Evolutionary conservation across 2,113 vertebrate species (phyloP), one percentile per base, ranked within the genome.

Genomic region (Myotis brandtii): DNA sequence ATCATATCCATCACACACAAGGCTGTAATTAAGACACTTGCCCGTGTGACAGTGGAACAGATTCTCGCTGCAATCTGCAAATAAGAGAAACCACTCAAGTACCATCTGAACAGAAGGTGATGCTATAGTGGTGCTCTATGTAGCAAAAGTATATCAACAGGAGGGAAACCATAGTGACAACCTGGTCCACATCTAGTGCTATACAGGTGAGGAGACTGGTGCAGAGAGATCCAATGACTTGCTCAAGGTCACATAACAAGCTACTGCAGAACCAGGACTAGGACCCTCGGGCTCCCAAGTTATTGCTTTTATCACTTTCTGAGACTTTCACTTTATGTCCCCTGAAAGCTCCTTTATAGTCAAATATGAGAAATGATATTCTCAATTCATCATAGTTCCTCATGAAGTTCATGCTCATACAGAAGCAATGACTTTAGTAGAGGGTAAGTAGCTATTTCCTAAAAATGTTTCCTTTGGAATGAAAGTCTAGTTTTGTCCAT

Each of bases 1-100:
- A 62, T 99, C 99, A 0, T 99, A 99, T 1, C 99, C 99, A 37
- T 99, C 99, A 97, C 99, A 99, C 73, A 99, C 98, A 27, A 99
- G 98, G 84, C 98, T 96, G 0, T 98, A 98, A 73, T 98, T 98
- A 37, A 99, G 98, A 93, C 99, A 99, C 75, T 99, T 99, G 3
- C 99, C 99, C 0, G 99, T 99, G 83, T 97, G 97, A 27, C 99
- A 99, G 1, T 86, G 98, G 96, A 99, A 99, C 81, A 98, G 83
- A 18, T 92, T 97, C 0, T 98, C 97, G 25, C 98, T 96, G 96
- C 99, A 99, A n/a, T 98, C 99, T 99, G 98, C 6, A 97, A 97
- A 97, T 20, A 32, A 97, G 89, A 84, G 43, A 88, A 92, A 69
- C 5, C 21, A n/a, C 69, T 17, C 3, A 2, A 16, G 64, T 52